A percentile compares a stretch with the other conserved stretches of the same genome.
These are phyloP conservation scores for Ceyx erithaca DNA, from an alignment of 2,797 vertebrate species.

Conservation along the genomic window DNA sequence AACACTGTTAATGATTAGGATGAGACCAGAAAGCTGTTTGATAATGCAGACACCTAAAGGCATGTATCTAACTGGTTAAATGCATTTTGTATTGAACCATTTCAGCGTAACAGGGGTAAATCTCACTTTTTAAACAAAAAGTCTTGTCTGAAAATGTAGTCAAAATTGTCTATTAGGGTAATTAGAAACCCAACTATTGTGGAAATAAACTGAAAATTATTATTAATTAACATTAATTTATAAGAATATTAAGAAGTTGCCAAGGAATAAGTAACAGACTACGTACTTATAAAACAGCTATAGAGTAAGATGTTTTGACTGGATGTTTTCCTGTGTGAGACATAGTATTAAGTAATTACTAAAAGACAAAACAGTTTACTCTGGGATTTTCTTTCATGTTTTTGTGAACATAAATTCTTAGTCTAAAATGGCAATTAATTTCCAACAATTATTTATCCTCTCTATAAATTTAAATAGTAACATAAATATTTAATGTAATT, in stretches of 20 bases:
- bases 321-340: not conserved
- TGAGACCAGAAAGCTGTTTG: not conserved
- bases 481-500: not conserved
- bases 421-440: not conserved
- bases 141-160: not conserved
- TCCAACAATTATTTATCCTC: not conserved
- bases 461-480: not conserved
- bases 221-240: not conserved
- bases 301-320: not conserved
- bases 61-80: not conserved
- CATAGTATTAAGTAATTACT: not conserved
- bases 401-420: not conserved
- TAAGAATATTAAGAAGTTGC: not conserved
- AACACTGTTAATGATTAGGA: not conserved
- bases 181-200: not conserved
- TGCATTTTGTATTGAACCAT: not conserved
- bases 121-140: not conserved
- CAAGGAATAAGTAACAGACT: not conserved
- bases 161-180: not conserved
- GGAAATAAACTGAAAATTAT: not conserved
- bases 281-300: not conserved
- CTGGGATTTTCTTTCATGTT: not conserved
- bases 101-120: not conserved
- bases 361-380: not conserved
- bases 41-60: not conserved